Evolutionary conservation across 1,140 invertebrate genomes (phyloP).

Genomic region (Anoplolepis gracilipes): DNA sequence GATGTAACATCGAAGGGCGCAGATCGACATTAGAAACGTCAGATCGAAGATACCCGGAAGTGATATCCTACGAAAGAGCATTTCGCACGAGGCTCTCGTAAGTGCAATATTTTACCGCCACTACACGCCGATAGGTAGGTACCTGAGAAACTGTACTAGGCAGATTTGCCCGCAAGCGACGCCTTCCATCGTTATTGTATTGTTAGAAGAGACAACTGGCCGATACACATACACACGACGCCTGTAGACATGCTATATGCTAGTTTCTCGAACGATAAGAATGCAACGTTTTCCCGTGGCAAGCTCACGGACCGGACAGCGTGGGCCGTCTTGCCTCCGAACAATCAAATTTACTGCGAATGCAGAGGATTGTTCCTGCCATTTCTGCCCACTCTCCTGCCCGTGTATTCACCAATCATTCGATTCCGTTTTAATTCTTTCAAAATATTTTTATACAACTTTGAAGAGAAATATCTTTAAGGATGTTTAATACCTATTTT

Average conservation of each 20-base stretch:
- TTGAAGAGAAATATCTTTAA: neutral
- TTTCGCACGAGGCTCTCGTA: slow-evolving; percentile 6
- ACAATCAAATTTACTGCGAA: slow-evolving; percentile 73
- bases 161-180: slow-evolving; percentile 49
- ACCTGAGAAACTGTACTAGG: slow-evolving; percentile 20
- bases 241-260: slow-evolving; percentile 12
- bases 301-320: slow-evolving; percentile 56
- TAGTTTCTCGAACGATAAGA: slow-evolving; percentile 68
- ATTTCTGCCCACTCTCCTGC: slow-evolving; percentile 45
- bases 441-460: neutral
- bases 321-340: slow-evolving; percentile 63
- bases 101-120: slow-evolving; percentile 42
- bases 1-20: neutral
- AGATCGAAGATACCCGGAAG: slow-evolving; percentile 31
- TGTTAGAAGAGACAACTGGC: slow-evolving; percentile 50
- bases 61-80: neutral
- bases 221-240: slow-evolving; percentile 17
- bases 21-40: neutral
- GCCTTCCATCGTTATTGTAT: slow-evolving; percentile 60
- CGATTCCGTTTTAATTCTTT: neutral
- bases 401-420: slow-evolving; percentile 13
- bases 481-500: too few species aligned
- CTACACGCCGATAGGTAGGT: slow-evolving; percentile 12
- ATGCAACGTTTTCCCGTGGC: slow-evolving; percentile 59
- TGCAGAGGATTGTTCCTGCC: slow-evolving; percentile 33